Conservation (phyloP, 2,797 vertebrate species). For the Anableps anableps region DNA sequence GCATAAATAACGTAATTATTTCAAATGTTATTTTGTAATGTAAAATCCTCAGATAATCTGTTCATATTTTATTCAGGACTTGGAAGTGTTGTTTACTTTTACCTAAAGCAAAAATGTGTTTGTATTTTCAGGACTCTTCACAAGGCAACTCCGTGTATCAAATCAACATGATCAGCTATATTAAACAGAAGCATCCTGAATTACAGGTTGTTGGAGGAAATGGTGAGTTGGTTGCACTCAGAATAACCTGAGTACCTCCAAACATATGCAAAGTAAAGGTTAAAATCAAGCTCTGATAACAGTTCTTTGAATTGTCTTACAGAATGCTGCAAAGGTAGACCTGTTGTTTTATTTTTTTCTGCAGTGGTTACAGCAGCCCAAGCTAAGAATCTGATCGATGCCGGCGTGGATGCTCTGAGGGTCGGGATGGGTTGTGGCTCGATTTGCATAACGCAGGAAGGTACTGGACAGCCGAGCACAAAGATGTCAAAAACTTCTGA, state of each 20-base stretch:
- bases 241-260: background rate
- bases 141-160: slow-evolving; percentile 94
- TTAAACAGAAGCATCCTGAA: slow-evolving; percentile 90
- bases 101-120: background rate
- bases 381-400: slow-evolving; percentile 93
- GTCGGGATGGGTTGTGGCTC: slow-evolving; percentile 96
- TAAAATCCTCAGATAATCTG: background rate
- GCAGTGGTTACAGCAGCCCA: slow-evolving; percentile 93
- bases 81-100: background rate
- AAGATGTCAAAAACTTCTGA: background rate
- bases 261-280: background rate
- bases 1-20: too few species aligned
- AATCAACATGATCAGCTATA: slow-evolving; percentile 91
- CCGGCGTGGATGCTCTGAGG: slow-evolving; percentile 89
- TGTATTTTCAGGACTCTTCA: slow-evolving; percentile 86
- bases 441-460: slow-evolving; percentile 96
- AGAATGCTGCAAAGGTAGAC: background rate
- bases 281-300: background rate
- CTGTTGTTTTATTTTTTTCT: background rate
- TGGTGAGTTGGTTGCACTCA: slow-evolving; percentile 80
- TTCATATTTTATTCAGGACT: background rate
- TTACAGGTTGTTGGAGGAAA: slow-evolving; percentile 91
- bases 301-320: background rate
- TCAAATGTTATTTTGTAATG: background rate
- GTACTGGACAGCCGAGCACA: slow-evolving; percentile 60